Conservation (phyloP, 2,888 invertebrate genomes). For the Hydrotaea diabolus region DNA sequence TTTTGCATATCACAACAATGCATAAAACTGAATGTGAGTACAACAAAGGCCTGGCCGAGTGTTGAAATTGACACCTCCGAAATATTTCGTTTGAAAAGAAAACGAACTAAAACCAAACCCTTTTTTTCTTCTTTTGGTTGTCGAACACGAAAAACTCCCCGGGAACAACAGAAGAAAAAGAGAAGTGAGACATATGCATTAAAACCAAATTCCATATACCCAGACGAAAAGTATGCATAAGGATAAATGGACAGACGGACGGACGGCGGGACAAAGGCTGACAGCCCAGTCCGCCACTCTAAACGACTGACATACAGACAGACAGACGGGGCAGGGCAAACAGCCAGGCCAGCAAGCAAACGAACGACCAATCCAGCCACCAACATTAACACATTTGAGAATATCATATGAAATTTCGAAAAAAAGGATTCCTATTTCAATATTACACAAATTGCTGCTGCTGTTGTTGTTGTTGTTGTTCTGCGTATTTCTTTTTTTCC, state of each 20-base stretch:
- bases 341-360: too few species aligned
- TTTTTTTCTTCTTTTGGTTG: too few species aligned
- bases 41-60: constrained; percentile 75
- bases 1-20: constrained; percentile 60
- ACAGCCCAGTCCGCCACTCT: background rate
- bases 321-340: background rate
- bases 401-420: constrained; percentile 11
- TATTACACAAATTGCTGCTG: constrained; percentile 45
- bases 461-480: constrained; percentile 31
- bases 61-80: constrained; percentile 80
- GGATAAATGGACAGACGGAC: background rate
- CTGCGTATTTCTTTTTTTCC: constrained; percentile 42
- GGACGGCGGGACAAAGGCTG: background rate
- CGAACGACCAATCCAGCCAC: background rate
- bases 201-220: constrained; percentile 23
- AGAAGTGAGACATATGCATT: constrained; percentile 40
- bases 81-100: constrained; percentile 50
- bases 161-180: constrained; percentile 45
- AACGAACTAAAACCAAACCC: constrained; percentile 59
- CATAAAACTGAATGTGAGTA: constrained; percentile 41
- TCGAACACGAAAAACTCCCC: background rate
- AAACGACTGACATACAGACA: background rate
- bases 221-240: background rate
- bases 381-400: constrained; percentile 5
- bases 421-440: constrained; percentile 58